Evolutionary conservation across 2,113 vertebrate genomes (phyloP).

Genomic region (Odobenus rosmarus): DNA sequence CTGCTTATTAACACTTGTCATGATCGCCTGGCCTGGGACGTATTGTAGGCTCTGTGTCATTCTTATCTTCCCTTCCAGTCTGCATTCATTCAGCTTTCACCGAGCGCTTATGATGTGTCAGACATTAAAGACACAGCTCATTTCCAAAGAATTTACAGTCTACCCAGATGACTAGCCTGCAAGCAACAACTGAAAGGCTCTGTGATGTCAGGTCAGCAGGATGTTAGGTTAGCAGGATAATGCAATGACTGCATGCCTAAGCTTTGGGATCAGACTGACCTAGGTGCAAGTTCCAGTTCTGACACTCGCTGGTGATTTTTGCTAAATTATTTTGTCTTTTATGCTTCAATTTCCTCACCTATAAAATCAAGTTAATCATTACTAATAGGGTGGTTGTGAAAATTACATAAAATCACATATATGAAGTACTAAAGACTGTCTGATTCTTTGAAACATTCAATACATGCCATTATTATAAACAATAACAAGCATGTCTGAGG

Average conservation of each 20-base stretch:
- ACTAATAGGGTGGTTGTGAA: background rate
- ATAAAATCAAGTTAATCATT: slow-evolving; percentile 24
- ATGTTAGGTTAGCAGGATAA: background rate
- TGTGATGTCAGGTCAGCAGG: background rate
- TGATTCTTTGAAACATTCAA: background rate
- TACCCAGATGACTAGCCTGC: background rate
- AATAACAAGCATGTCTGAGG: background rate
- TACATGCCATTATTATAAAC: slow-evolving; percentile 24
- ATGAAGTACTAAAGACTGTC: background rate
- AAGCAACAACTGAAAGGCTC: background rate
- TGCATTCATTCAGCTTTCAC: background rate
- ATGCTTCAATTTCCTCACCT: background rate
- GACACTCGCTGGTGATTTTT: background rate
- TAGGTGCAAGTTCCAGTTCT: background rate
- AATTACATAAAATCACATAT: background rate
- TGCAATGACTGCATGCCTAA: background rate
- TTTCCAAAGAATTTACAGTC: background rate
- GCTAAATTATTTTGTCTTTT: background rate
- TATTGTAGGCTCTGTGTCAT: background rate
- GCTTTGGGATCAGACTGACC: background rate
- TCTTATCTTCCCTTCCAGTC: background rate
- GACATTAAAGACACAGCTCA: background rate
- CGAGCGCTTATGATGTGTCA: background rate
- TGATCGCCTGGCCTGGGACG: background rate
- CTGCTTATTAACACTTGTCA: background rate